phyloP scores from a whole-genome alignment of 2,888 invertebrate species.

The Harpalus rubripes region DNA sequence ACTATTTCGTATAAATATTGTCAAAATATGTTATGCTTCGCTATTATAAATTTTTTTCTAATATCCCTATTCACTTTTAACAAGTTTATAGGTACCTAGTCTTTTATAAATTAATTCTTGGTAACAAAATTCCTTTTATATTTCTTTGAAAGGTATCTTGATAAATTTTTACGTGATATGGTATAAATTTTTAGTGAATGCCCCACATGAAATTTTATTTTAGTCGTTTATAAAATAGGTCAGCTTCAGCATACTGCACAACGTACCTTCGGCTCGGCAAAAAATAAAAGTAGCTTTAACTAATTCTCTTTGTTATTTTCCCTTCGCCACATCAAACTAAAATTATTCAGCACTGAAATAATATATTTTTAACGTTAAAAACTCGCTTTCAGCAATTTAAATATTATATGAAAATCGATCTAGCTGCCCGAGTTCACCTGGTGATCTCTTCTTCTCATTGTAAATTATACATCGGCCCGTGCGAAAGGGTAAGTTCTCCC shows the following conservation, averaged over 20 bases:
- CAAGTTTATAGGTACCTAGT: no score
- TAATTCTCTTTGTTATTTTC: conserved; percentile 7
- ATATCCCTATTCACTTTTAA: no score
- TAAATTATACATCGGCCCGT: conserved; percentile 36
- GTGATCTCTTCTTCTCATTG: conserved; percentile 2
- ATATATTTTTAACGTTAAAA: conserved; percentile 15
- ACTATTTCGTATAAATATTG: no score
- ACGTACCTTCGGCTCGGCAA: background rate
- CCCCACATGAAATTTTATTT: background rate
- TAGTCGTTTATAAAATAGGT: background rate
- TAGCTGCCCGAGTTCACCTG: conserved; percentile 11
- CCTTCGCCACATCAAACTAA: background rate
- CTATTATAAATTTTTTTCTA: no score
- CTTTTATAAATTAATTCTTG: no score
- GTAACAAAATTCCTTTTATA: no score
- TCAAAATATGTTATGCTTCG: no score
- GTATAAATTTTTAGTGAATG: background rate
- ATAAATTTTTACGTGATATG: background rate
- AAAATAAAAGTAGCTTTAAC: background rate
- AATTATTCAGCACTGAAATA: background rate
- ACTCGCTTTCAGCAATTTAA: conserved; percentile 35
- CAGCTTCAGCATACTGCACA: background rate
- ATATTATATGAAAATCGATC: conserved; percentile 49
- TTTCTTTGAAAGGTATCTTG: background rate
- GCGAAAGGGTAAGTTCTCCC: conserved; percentile 48